Percentiles rank a stretch among this genome's conserved stretches.
phyloP scores from a whole-genome alignment of 1,140 invertebrate species.

The Drosophila lacteicornis region DNA sequence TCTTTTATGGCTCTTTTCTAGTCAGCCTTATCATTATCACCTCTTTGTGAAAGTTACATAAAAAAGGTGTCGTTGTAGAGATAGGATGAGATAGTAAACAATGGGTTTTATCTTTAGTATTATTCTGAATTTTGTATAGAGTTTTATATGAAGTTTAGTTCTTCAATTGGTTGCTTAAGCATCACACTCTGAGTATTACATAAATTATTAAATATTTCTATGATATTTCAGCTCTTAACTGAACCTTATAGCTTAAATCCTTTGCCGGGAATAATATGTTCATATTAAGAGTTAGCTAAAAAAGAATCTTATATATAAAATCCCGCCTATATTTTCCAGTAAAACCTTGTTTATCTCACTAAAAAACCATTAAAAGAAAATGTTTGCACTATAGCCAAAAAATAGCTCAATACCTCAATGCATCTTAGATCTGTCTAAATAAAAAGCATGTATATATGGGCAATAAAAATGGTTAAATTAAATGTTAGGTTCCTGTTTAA shows the following conservation, averaged over 20 bases:
- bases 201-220: neutral
- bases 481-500: neutral
- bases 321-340: neutral
- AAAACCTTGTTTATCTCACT: slow-evolving; percentile 4
- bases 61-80: slow-evolving; percentile 9
- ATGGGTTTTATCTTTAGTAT: slow-evolving; percentile 1
- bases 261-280: too few relatives aligned
- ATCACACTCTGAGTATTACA: neutral
- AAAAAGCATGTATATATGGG: neutral
- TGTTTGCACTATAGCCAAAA: slow-evolving; percentile 1
- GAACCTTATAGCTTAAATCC: neutral
- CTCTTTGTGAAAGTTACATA: slow-evolving; percentile 20
- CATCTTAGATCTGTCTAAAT: neutral
- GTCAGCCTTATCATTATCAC: slow-evolving; percentile 14
- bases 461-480: slow-evolving; percentile 4
- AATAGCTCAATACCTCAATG: slow-evolving; percentile 6
- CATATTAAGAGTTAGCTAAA: too few relatives aligned
- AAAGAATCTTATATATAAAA: neutral
- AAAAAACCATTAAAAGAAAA: slow-evolving; percentile 4
- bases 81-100: neutral
- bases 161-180: too few relatives aligned
- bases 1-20: slow-evolving; percentile 12
- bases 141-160: neutral
- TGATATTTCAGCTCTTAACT: neutral
- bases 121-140: neutral